Percentiles rank a stretch among this genome's conserved stretches.
phyloP scores from a whole-genome alignment of 2,888 invertebrate genomes.

The Chouioia cunea region DNA sequence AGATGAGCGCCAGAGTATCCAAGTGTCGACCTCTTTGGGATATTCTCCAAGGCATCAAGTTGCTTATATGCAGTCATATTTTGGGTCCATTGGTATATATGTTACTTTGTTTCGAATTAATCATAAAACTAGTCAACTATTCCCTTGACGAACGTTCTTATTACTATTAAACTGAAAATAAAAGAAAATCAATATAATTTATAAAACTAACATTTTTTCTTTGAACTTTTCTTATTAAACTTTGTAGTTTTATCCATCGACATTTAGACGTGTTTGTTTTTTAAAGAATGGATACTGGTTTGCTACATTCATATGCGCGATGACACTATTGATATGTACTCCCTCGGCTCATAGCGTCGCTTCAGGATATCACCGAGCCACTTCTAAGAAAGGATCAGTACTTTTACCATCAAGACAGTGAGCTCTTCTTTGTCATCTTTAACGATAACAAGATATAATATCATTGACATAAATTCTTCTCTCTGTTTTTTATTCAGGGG shows the following conservation, averaged over 20 bases:
- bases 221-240: neutral
- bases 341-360: constrained; percentile 75
- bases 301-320: constrained; percentile 72
- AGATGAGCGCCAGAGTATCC: constrained; percentile 76
- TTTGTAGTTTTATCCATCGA: neutral
- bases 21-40: constrained; percentile 81
- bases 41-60: constrained; percentile 76
- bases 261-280: constrained; percentile 43
- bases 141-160: too few relatives aligned
- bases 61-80: constrained; percentile 75
- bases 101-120: constrained; percentile 13
- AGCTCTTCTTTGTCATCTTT: constrained; percentile 47
- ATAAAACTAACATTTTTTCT: neutral
- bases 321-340: constrained; percentile 73
- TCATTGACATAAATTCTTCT: constrained; percentile 1
- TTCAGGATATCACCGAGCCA: constrained; percentile 66
- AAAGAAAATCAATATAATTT: neutral
- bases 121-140: too few relatives aligned
- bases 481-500: constrained; percentile 52
- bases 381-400: constrained; percentile 51
- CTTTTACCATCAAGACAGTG: constrained; percentile 59
- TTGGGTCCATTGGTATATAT: constrained; percentile 75
- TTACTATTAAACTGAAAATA: too few relatives aligned
- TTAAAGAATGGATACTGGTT: constrained; percentile 82
- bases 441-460: constrained; percentile 12